Evolutionary conservation across 2,113 vertebrate genomes (phyloP).

Genomic region (Sebastes fasciatus): DNA sequence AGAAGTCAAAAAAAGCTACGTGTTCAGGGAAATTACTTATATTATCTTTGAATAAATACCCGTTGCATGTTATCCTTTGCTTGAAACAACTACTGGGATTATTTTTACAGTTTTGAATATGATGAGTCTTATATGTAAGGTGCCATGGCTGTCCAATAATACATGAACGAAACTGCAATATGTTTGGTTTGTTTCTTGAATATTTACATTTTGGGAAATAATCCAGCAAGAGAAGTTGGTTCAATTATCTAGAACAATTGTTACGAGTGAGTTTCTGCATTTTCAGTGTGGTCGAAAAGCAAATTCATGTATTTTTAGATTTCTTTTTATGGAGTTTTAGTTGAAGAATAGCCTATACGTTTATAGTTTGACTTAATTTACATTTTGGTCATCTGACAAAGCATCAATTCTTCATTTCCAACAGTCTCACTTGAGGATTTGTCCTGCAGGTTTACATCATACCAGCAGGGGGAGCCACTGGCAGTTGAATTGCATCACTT

Average conservation of each 20-base stretch:
- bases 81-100: conserved; percentile 29
- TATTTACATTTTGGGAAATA: background rate
- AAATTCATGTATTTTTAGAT: background rate
- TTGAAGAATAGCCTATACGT: background rate
- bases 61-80: conserved; percentile 54
- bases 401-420: background rate
- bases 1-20: background rate
- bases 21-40: conserved; percentile 53
- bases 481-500: background rate
- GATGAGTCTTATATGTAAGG: background rate
- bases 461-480: conserved; percentile 48
- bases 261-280: background rate
- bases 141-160: conserved; percentile 26
- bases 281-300: background rate
- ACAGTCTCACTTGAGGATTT: background rate
- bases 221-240: too few relatives aligned
- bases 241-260: background rate
- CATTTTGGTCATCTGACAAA: background rate
- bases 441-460: background rate
- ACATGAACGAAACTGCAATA: conserved; percentile 8
- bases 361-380: background rate
- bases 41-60: conserved; percentile 73
- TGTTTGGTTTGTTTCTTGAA: conserved; percentile 2
- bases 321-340: background rate
- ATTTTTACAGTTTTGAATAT: conserved; percentile 1